Conservation (phyloP, 2,797 vertebrate genomes). For the Sebastes oblongus region DNA sequence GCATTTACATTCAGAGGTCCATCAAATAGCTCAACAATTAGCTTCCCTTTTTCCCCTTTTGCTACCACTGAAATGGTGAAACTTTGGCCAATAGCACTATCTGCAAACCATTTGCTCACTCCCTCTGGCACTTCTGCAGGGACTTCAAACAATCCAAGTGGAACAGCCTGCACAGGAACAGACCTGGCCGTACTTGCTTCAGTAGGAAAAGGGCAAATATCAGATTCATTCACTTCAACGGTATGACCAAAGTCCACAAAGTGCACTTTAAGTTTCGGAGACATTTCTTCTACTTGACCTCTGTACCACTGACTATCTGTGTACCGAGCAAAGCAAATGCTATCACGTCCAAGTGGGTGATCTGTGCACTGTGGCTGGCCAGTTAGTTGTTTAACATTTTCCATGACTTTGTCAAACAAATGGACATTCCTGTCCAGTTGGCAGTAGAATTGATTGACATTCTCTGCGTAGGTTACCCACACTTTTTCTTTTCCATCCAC, state of each 20-base stretch:
- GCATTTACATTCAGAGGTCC: slow-evolving; percentile 82
- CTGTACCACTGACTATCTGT: slow-evolving; percentile 88
- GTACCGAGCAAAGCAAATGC: slow-evolving; percentile 87
- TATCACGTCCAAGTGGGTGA: slow-evolving; percentile 47
- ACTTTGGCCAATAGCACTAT: slow-evolving; percentile 67
- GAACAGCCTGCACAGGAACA: slow-evolving; percentile 88
- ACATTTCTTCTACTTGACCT: slow-evolving; percentile 76
- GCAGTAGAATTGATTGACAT: slow-evolving; percentile 86
- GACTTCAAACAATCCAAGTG: slow-evolving; percentile 84
- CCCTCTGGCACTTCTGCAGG: slow-evolving; percentile 75
- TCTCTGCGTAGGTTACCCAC: slow-evolving; percentile 80
- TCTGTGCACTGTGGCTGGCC: slow-evolving; percentile 37
- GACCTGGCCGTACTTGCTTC: slow-evolving; percentile 75
- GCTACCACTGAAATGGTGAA: slow-evolving; percentile 84
- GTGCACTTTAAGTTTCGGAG: slow-evolving; percentile 77
- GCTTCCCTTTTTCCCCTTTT: slow-evolving; percentile 82
- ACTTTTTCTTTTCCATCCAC: slow-evolving; percentile 83
- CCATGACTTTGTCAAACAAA: slow-evolving; percentile 74
- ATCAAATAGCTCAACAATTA: slow-evolving; percentile 87
- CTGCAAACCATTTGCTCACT: slow-evolving; percentile 86
- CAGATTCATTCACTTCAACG: slow-evolving; percentile 69
- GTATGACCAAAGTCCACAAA: slow-evolving; percentile 92
- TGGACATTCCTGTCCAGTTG: slow-evolving; percentile 83
- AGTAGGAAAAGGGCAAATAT: slow-evolving; percentile 79
- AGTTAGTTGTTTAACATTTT: slow-evolving; percentile 67